These are phyloP conservation scores for Halichoeres trimaculatus DNA, from an alignment of 2,113 vertebrate species.

Conservation along the genomic window DNA sequence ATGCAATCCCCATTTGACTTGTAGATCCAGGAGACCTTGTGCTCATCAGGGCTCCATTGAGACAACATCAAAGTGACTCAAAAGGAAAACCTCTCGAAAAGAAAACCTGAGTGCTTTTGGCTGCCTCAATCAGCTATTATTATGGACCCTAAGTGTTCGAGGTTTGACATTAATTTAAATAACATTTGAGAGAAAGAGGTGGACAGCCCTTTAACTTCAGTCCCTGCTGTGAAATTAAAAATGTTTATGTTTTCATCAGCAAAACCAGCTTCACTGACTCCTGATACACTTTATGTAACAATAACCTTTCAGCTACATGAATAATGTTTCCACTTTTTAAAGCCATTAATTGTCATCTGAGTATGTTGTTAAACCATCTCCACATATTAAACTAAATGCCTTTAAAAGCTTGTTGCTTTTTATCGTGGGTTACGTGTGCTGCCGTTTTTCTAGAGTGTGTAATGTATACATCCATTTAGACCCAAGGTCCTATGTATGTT, in stretches of 20 bases:
- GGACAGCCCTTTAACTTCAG: neutral
- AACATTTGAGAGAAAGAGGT: neutral
- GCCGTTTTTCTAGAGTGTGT: neutral
- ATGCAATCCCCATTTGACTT: slow-evolving; percentile 33
- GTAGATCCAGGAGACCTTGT: neutral
- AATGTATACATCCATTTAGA: neutral
- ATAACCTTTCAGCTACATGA: neutral
- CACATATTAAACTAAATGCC: neutral
- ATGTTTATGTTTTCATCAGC: neutral
- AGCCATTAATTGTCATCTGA: neutral
- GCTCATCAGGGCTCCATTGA: slow-evolving; percentile 2
- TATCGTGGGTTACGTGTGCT: slow-evolving; percentile 13
- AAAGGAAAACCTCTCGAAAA: slow-evolving; percentile 29
- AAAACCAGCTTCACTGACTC: too few relatives aligned
- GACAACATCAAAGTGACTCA: slow-evolving; percentile 18
- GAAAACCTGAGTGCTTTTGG: slow-evolving; percentile 6
- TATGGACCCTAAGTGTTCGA: neutral
- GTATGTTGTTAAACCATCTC: neutral
- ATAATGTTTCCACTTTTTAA: neutral
- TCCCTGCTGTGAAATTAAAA: neutral
- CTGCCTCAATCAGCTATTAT: neutral
- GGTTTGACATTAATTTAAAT: neutral
- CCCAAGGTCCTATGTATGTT: slow-evolving; percentile 11
- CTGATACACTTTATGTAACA: too few relatives aligned
- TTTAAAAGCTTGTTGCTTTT: slow-evolving; percentile 18